A percentile compares a stretch with the other conserved stretches of the same genome.
Conservation (phyloP, 2,888 invertebrate species). For the Nezara viridula region DNA sequence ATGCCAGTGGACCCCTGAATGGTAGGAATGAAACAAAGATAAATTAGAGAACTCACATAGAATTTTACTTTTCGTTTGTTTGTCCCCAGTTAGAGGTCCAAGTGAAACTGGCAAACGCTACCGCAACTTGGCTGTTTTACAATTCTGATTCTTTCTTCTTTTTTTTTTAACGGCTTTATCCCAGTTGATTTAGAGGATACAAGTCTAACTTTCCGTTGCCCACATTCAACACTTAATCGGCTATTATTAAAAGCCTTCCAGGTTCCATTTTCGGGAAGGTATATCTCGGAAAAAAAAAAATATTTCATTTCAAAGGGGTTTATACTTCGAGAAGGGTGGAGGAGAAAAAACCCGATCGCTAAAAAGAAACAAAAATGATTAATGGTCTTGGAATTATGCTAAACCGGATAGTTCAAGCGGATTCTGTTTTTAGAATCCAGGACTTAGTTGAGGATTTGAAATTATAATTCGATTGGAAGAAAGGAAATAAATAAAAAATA, state of each 20-base stretch:
- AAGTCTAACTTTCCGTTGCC: not conserved
- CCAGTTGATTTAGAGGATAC: constrained; percentile 6
- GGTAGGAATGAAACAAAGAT: not conserved
- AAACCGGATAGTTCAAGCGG: not conserved
- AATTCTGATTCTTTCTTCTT: constrained; percentile 3
- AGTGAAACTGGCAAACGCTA: constrained; percentile 23
- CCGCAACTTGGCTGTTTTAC: constrained; percentile 35
- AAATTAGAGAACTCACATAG: not conserved
- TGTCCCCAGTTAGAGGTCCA: not conserved
- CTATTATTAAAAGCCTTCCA: not conserved
- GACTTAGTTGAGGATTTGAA: not conserved
- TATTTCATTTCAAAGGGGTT: not conserved
- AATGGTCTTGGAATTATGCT: not conserved
- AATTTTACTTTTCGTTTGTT: not conserved
- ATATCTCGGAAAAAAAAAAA: not conserved
- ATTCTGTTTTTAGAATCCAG: not conserved
- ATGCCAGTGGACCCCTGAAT: too few relatives aligned
- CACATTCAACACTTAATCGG: constrained; percentile 7
- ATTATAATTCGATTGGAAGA: not conserved
- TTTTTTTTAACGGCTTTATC: constrained; percentile 18
- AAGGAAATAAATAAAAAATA: not conserved
- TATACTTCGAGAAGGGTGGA: not conserved
- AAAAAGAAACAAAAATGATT: not conserved
- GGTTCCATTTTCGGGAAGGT: not conserved
- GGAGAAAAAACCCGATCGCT: not conserved